Percentiles rank a stretch among this genome's conserved stretches.
Evolutionary conservation across 2,113 vertebrate genomes (phyloP).

Genomic region (Thymallus thymallus): DNA sequence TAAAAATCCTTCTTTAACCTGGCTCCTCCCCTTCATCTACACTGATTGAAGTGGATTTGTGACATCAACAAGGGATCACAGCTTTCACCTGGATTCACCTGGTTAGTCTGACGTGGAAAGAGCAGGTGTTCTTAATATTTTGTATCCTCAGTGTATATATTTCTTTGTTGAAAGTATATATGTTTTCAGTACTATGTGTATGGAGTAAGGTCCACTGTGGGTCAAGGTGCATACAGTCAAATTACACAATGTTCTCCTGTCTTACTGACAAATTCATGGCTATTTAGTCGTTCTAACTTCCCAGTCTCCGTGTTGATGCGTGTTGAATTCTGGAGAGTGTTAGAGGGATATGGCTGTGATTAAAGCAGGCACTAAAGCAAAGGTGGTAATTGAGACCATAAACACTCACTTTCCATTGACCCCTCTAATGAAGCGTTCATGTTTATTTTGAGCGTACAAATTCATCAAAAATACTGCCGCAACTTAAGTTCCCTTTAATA

Average conservation of each 20-base stretch:
- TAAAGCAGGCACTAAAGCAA: slow-evolving; percentile 67
- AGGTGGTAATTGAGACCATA: slow-evolving; percentile 73
- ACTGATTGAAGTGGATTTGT: too few relatives aligned
- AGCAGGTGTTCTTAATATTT: too few relatives aligned
- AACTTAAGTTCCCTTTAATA: slow-evolving; percentile 17
- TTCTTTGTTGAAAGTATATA: not conserved
- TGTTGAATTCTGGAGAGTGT: slow-evolving; percentile 2
- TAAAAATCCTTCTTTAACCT: too few relatives aligned
- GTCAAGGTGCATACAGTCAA: not conserved
- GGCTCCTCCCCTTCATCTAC: too few relatives aligned
- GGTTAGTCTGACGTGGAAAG: too few relatives aligned
- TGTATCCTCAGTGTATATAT: not conserved
- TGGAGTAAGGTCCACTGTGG: not conserved
- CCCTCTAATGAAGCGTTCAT: slow-evolving; percentile 62
- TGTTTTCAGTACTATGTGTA: not conserved
- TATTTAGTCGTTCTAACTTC: not conserved
- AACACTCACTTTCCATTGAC: slow-evolving; percentile 73
- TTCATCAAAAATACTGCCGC: slow-evolving; percentile 48
- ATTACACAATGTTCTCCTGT: not conserved
- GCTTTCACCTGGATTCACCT: too few relatives aligned
- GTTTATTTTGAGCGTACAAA: slow-evolving; percentile 48
- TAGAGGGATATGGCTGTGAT: slow-evolving; percentile 62
- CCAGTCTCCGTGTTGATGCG: not conserved
- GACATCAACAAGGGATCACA: too few relatives aligned
- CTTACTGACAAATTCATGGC: not conserved